Conservation (phyloP, 2,113 vertebrate species). For the Cichladusa arquata region DNA sequence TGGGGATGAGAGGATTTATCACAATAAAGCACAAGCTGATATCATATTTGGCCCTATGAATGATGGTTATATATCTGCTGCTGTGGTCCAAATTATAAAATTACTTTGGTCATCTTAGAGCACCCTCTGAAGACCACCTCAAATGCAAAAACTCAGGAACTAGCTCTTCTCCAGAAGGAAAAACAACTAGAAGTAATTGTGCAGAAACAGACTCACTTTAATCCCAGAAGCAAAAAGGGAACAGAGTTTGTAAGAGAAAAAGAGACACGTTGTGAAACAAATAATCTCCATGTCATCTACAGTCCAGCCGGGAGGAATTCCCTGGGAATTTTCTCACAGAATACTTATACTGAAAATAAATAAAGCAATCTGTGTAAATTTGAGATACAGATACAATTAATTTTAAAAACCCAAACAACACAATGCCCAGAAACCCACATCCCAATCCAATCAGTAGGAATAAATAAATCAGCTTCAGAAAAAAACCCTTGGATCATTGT, state of each 20-base stretch:
- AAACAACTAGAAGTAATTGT: not conserved
- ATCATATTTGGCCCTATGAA: not conserved
- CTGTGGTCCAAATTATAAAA: not conserved
- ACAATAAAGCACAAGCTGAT: not conserved
- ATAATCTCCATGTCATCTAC: not conserved
- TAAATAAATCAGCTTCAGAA: not conserved
- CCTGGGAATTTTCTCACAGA: not conserved
- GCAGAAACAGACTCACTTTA: not conserved
- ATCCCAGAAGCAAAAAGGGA: not conserved
- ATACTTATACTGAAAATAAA: not conserved
- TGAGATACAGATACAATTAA: not conserved
- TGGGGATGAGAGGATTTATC: not conserved
- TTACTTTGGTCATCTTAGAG: not conserved
- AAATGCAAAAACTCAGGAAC: not conserved
- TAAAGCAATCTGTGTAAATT: not conserved
- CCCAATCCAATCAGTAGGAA: not conserved
- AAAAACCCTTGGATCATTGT: not conserved
- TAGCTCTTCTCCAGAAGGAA: not conserved
- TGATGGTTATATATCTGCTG: not conserved
- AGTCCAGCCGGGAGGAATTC: not conserved
- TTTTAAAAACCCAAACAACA: not conserved
- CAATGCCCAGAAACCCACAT: not conserved
- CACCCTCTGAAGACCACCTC: not conserved
- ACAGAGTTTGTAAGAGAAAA: not conserved
- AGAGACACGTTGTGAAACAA: not conserved